Conservation (phyloP, 2,888 invertebrate genomes). For the Peribatodes rhomboidaria region DNA sequence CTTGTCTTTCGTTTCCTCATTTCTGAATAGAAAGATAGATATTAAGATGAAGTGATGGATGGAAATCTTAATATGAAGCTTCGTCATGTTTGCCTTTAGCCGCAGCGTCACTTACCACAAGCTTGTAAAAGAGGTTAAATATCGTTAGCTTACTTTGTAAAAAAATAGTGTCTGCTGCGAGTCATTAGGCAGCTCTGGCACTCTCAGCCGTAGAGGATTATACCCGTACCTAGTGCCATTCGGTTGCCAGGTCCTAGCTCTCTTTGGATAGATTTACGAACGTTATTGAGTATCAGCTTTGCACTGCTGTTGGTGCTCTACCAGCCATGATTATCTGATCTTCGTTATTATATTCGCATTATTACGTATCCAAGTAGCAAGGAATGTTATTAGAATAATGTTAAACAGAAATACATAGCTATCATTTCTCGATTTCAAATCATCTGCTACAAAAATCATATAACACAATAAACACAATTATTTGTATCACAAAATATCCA, state of each 20-base stretch:
- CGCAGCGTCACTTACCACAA: not conserved
- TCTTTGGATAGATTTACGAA: conserved; percentile 41
- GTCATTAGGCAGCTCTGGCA: conserved; percentile 28
- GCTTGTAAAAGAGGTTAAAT: conserved; percentile 8
- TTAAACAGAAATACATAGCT: too few relatives aligned
- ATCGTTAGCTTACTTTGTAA: conserved; percentile 5
- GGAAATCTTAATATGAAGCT: not conserved
- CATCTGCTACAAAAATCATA: not conserved
- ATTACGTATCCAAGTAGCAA: not conserved
- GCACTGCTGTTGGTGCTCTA: conserved; percentile 21
- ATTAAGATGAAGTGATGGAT: not conserved
- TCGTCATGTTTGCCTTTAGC: not conserved
- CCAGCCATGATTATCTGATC: conserved; percentile 4
- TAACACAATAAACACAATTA: not conserved
- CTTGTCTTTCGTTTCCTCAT: conserved; percentile 1
- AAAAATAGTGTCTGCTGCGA: conserved; percentile 20
- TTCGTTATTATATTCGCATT: not conserved
- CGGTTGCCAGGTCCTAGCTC: conserved; percentile 37
- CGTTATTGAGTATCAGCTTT: conserved; percentile 34
- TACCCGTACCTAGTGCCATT: conserved; percentile 21
- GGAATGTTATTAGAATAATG: too few relatives aligned
- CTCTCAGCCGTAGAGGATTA: conserved; percentile 30
- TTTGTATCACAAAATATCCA: conserved; percentile 1
- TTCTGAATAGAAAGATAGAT: not conserved
- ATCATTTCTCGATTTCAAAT: too few relatives aligned